Evolutionary conservation across 2,113 vertebrate species (phyloP).

Genomic region (Microcebus tavaratra): DNA sequence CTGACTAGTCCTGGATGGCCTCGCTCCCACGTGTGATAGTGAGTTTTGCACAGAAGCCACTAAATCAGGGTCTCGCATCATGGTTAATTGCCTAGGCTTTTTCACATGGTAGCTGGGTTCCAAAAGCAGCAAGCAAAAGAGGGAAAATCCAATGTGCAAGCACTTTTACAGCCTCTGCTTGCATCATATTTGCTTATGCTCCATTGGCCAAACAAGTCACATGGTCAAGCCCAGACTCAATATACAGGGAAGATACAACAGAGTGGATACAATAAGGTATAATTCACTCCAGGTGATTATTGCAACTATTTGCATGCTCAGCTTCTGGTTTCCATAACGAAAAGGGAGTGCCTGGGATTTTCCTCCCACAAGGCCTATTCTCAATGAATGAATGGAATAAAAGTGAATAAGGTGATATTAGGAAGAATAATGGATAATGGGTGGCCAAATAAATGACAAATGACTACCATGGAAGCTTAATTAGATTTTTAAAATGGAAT

Average conservation of each 20-base stretch:
- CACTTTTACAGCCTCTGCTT: not conserved
- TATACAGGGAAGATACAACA: fast-evolving
- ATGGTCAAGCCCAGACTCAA: not conserved
- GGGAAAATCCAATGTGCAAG: not conserved
- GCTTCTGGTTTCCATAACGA: not conserved
- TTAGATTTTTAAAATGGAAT: slow-evolving; percentile 30
- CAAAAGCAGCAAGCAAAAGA: not conserved
- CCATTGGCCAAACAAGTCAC: not conserved
- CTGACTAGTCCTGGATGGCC: not conserved
- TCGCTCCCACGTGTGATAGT: not conserved
- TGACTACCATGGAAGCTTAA: not conserved
- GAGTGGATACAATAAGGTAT: not conserved
- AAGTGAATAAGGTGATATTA: not conserved
- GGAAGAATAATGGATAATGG: slow-evolving; percentile 20
- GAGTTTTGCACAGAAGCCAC: not conserved
- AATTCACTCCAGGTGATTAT: not conserved
- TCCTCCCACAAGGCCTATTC: not conserved
- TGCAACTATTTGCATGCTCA: not conserved
- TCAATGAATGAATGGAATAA: slow-evolving; percentile 18
- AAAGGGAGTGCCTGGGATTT: not conserved
- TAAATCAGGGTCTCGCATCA: not conserved
- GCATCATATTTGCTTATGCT: not conserved
- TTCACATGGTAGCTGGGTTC: not conserved
- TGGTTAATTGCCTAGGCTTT: not conserved
- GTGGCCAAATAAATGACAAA: slow-evolving; percentile 28